Evolutionary conservation across 1,140 invertebrate genomes (phyloP), one percentile per base, ranked within the genome.

Genomic region (Paralvinella palmiformis): DNA sequence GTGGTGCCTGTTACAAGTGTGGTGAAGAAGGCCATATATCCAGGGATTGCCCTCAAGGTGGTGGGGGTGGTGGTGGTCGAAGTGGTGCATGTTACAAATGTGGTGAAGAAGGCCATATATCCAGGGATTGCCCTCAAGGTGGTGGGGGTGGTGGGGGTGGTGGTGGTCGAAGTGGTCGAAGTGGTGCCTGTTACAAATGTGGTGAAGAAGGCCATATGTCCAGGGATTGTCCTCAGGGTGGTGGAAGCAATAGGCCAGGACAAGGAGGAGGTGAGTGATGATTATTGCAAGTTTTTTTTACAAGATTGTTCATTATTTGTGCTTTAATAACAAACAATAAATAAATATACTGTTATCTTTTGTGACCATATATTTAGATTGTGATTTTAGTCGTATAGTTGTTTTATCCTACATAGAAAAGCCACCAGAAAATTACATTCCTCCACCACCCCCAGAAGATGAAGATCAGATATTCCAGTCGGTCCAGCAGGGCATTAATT

Each of bases 401-500:
- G 35, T 22, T 60, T 56, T 37, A 13, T 53, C 24, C 13, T 4
- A n/a, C 1, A 45, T 24, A 50, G 50, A 59, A 27, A 59, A 58
- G 24, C 50, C 41, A 13, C 62, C 37, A 31, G 57, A 31, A 29
- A 36, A 65, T 31, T 97, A 97, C 69, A 86, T 94, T 58, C 94
- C 94, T 37, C 77, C 75, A 41, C 67, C 72, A 0, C 87, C 88
- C 0, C 88, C 92, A 32, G 84, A 88, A 22, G 77, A 80, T 55
- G 78, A 80, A 64, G 79, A 83, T 1, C 86, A 86, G 44, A 83
- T 94, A 5, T 92, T 91, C 70, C 83, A 82, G 41, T 86, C 85
- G 29, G 89, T 91, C 6, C 83, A 85, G 1, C 84, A 84, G 6
- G 94, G 94, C 0, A 92, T 93, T 6, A 95, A 97, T 77, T 96